A percentile compares a stretch with the other conserved stretches of the same genome.
phyloP scores from a whole-genome alignment of 2,113 vertebrate species.

The Actenoides hombroni region DNA sequence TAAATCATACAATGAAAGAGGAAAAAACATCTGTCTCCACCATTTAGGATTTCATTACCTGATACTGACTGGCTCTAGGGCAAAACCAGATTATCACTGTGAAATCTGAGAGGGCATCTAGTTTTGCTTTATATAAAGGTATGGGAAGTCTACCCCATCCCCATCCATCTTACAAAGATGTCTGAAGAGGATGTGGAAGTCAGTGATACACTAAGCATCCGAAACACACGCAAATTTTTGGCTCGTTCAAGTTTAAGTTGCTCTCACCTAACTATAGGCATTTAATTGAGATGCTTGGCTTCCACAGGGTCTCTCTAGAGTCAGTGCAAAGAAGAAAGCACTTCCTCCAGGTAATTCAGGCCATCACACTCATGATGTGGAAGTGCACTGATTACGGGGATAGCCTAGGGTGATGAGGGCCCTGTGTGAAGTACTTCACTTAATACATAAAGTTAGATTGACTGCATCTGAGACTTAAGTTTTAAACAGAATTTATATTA shows the following conservation, averaged over 20 bases:
- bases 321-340: background rate
- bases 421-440: background rate
- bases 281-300: constrained; percentile 10
- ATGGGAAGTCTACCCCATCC: background rate
- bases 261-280: background rate
- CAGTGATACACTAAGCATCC: background rate
- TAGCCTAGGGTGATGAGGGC: background rate
- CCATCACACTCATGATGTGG: background rate
- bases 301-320: background rate
- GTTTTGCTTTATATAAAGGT: background rate
- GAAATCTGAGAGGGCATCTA: background rate
- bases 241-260: background rate
- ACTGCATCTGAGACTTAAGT: background rate
- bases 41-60: background rate
- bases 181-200: background rate
- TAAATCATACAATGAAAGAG: background rate
- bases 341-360: constrained; percentile 10
- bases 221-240: background rate
- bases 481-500: constrained; percentile 13
- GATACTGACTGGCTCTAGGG: background rate
- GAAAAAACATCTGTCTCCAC: background rate
- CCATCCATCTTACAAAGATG: background rate
- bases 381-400: background rate
- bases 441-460: background rate
- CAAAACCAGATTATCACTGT: background rate